Conservation (phyloP, 2,797 vertebrate genomes). For the Spatula clypeata region DNA sequence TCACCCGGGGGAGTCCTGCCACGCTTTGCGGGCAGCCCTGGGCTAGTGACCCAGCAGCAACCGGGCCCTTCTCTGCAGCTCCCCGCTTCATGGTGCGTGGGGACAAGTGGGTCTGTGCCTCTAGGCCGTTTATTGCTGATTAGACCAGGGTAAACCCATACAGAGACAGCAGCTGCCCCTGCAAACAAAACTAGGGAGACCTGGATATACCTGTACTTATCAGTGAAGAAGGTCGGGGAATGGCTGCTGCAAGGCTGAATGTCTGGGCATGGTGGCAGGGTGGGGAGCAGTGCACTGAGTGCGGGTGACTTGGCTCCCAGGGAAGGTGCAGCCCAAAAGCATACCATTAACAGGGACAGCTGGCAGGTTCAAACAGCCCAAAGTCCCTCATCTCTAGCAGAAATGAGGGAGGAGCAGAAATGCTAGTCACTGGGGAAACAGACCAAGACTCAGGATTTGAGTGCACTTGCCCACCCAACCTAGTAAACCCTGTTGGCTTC, state of each 20-base stretch:
- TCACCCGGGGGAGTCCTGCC: slow-evolving; percentile 32
- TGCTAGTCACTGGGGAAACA: background rate
- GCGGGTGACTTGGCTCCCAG: background rate
- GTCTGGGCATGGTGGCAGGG: background rate
- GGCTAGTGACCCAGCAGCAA: slow-evolving; percentile 5
- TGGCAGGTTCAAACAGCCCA: rapidly evolving
- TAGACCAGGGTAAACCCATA: background rate
- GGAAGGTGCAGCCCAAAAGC: no score
- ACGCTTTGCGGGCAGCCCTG: background rate
- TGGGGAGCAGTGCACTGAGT: background rate
- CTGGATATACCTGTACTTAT: background rate
- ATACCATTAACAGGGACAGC: rapidly evolving
- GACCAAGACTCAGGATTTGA: background rate
- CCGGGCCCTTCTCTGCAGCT: rapidly evolving
- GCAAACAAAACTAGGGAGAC: background rate
- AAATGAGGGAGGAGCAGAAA: background rate
- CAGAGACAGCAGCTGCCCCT: background rate
- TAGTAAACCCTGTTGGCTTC: background rate
- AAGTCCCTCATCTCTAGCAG: background rate
- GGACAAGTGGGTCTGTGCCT: background rate
- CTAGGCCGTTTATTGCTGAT: rapidly evolving
- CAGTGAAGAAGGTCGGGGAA: background rate
- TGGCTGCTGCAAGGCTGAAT: background rate
- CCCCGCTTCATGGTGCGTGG: background rate
- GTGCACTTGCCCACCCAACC: background rate